Base-by-base conservation (phyloP, 2,113 vertebrate species). In the Lagopus muta region DNA sequence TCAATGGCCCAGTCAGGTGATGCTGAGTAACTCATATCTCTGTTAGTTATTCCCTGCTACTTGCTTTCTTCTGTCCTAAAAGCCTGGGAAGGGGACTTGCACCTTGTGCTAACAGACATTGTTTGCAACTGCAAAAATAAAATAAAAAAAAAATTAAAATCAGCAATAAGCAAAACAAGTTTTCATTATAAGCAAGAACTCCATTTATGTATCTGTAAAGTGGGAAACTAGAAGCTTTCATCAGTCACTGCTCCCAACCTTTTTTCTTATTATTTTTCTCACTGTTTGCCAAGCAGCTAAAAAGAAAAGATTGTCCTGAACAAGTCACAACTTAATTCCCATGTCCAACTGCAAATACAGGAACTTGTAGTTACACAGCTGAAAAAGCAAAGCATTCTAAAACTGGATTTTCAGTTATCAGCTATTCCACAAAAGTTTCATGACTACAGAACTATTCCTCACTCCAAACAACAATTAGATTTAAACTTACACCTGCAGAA, bases 211-310 rank as follows among this genome's bases (percentile, higher is more conserved):
- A 60, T 7, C 24, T 50, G 45, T 28, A 43, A 89, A 86, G 74
- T 8, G 7, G 15, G 77, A 92, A 61, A 61, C 6, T 13, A 70
- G 3, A 84, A 66, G 28, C 30, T 22, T 89, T 43, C 25, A 81
- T 1, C 14, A 43, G 22, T n/a, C 30, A n/a, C 27, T 58, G n/a
- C 20, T 81, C 10, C 13, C 4, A 0, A 0, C 3, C 19, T 2
- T 67, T 55, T 64, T 65, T 58, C 38, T 15, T 34, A 54, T 54
- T 28, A 27, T 16, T 54, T 54, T 16, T 28, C 28, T 55, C 15
- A 54, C 11, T 12, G 36, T 36, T 42, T 62, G 5, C 17, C 47
- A 67, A 36, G 24, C 38, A 81, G 5, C 5, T 48, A 62, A 32
- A 27, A 82, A 57, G 1, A 32, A 19, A 40, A 42, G 34, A 67